Base-by-base conservation (phyloP, 2,888 invertebrate species). In the Drosophila stalkeri region DNA sequence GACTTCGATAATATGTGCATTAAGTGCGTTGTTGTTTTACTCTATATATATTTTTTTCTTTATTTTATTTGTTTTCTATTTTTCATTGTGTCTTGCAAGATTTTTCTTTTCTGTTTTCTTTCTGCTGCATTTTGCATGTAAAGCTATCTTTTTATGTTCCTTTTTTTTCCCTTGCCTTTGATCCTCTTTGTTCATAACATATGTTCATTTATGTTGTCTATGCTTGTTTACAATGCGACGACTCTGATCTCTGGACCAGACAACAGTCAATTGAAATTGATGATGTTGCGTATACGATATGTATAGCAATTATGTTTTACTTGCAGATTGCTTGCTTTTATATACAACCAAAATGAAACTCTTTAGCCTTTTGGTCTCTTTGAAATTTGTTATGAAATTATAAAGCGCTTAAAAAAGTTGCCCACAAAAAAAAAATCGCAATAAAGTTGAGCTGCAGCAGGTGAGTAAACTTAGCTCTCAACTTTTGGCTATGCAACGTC, bases 401-500 rank as follows among this genome's bases (percentile, higher is more conserved):
- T 64, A 61, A 71, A 66, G 74, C 65, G 70, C 65, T 77, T 63
- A 55, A 73, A 57, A 63, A 73, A 74, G 47, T 77, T 76, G 18
- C 37, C 41, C 64, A 49, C 49, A 47, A 54, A 43, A 16, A 51
- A 23, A 41, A 39, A 27, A n/a, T 41, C 27, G 46, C 61, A 66
- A 69, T 65, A 60, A 69, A 76, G 67, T 79, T 76, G 61, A 77
- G 76, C 51, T 37, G 61, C 55, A 66, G 75, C 81, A 86, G 86
- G 86, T 86, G 85, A 86, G 86, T 86, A 85, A 86, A 76, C 77
- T 80, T 60, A 57, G 67, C 56, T 69, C 68, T 57, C 62, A 79
- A 79, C 72, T 77, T 81, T 73, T 41, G 64, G 54, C 56, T 56
- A 51, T 64, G 54, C 51, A 6, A 0, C 16, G 37, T 1, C 23